Percentiles rank a stretch among this genome's conserved stretches.
phyloP scores from a whole-genome alignment of 2,113 vertebrate species.

The Prolemur simus region DNA sequence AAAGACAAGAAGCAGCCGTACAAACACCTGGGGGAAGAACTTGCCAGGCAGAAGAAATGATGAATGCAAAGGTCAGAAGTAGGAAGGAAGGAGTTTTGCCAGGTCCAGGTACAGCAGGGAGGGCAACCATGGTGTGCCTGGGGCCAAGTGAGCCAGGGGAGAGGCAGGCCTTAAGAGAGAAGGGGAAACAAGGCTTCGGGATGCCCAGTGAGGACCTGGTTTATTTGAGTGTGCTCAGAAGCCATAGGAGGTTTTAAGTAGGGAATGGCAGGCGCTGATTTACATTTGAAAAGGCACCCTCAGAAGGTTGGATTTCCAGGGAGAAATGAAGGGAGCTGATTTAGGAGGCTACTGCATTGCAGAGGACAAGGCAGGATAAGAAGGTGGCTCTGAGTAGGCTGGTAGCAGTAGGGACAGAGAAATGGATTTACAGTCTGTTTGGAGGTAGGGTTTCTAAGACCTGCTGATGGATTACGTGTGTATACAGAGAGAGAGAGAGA shows the following conservation, averaged over 20 bases:
- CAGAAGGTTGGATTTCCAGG: neutral
- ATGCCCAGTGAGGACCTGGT: neutral
- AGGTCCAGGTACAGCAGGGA: neutral
- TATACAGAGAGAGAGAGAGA: neutral
- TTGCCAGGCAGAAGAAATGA: neutral
- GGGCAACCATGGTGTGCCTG: rapidly evolving
- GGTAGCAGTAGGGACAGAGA: neutral
- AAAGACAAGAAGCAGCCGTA: neutral
- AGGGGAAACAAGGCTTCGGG: no score
- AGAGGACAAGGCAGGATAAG: neutral
- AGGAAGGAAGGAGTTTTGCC: neutral
- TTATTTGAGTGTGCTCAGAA: neutral
- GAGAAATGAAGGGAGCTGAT: neutral
- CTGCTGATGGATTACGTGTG: no score
- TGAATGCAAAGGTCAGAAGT: neutral
- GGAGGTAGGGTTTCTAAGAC: neutral
- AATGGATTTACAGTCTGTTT: neutral
- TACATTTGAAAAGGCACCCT: neutral
- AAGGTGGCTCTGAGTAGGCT: neutral
- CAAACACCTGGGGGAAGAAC: neutral
- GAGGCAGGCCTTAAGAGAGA: neutral
- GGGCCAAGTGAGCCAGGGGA: neutral
- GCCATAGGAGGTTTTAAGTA: neutral
- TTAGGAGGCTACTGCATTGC: neutral
- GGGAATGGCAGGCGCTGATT: neutral